A percentile compares a stretch with the other conserved stretches of the same genome.
Evolutionary conservation across 2,888 invertebrate genomes (phyloP).

Genomic region (Tenthredo notha): DNA sequence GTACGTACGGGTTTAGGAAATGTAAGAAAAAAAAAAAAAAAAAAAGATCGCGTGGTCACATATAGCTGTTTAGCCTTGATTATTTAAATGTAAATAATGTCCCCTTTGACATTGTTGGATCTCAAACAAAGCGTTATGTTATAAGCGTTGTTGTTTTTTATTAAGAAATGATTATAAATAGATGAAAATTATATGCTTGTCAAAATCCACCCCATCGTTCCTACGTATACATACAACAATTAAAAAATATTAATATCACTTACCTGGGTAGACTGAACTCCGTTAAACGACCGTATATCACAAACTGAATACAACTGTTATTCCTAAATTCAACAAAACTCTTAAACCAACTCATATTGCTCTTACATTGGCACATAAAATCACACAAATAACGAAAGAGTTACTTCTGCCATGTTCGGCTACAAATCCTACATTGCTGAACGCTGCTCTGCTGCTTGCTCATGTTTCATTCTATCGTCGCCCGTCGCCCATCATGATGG

Average conservation of each 20-base stretch:
- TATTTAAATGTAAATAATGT: conserved; percentile 17
- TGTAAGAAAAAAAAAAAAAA: background rate
- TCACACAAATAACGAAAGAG: conserved; percentile 64
- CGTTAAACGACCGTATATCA: background rate
- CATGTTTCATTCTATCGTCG: conserved; percentile 4
- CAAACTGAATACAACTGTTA: conserved; percentile 27
- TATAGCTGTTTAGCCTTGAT: background rate
- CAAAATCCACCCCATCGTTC: conserved; percentile 58
- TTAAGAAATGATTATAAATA: conserved; percentile 54
- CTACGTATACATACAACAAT: conserved; percentile 28
- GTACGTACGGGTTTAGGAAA: background rate
- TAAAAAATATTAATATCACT: conserved; percentile 46
- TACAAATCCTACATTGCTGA: conserved; percentile 55
- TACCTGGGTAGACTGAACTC: conserved; percentile 38
- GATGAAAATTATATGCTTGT: conserved; percentile 55
- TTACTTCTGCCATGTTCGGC: conserved; percentile 67
- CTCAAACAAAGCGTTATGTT: conserved; percentile 23
- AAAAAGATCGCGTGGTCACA: conserved; percentile 45
- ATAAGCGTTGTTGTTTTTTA: conserved; percentile 40
- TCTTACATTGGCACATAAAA: conserved; percentile 62
- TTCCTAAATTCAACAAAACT: background rate
- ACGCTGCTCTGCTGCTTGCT: conserved; percentile 26
- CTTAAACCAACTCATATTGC: conserved; percentile 65
- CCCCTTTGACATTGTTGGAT: conserved; percentile 44
- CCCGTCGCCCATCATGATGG: conserved; percentile 26